Evolutionary conservation across 2,888 invertebrate genomes (phyloP).

Genomic region (Xylota segnis): DNA sequence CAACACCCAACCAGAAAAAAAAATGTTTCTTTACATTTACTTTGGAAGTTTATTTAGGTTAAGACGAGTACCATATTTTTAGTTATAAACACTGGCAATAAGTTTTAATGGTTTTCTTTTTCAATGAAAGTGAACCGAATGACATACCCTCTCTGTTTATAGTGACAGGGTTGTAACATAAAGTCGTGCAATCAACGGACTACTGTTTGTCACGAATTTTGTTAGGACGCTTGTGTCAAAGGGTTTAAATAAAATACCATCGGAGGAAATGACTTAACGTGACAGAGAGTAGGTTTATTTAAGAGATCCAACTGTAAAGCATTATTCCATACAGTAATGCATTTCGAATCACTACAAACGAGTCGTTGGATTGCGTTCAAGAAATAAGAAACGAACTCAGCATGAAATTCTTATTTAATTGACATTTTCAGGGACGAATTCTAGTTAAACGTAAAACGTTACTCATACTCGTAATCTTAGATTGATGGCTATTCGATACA

Average conservation of each 20-base stretch:
- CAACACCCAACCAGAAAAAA: neutral
- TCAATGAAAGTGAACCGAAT: conserved; percentile 35
- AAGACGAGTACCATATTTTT: conserved; percentile 15
- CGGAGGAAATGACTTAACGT: neutral
- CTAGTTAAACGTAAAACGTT: too few species aligned
- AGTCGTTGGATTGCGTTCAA: neutral
- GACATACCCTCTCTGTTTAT: neutral
- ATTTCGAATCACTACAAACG: conserved; percentile 18
- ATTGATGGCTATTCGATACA: too few species aligned
- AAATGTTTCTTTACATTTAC: neutral
- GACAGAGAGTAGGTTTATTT: too few species aligned
- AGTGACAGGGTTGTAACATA: conserved; percentile 22
- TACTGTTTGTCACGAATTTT: conserved; percentile 31
- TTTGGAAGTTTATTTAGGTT: conserved; percentile 30
- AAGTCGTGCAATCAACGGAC: conserved; percentile 32
- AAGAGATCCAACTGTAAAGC: neutral
- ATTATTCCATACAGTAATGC: neutral
- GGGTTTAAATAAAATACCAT: neutral
- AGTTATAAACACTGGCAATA: conserved; percentile 11
- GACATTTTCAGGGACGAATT: neutral
- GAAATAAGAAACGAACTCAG: neutral
- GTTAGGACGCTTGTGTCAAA: neutral
- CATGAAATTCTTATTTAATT: neutral
- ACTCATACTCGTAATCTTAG: too few species aligned
- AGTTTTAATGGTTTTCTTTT: conserved; percentile 13